Evolutionary conservation across 2,113 vertebrate genomes (phyloP), one percentile per base, ranked within the genome.

Genomic region (Cryptomyrus ogoouensis): DNA sequence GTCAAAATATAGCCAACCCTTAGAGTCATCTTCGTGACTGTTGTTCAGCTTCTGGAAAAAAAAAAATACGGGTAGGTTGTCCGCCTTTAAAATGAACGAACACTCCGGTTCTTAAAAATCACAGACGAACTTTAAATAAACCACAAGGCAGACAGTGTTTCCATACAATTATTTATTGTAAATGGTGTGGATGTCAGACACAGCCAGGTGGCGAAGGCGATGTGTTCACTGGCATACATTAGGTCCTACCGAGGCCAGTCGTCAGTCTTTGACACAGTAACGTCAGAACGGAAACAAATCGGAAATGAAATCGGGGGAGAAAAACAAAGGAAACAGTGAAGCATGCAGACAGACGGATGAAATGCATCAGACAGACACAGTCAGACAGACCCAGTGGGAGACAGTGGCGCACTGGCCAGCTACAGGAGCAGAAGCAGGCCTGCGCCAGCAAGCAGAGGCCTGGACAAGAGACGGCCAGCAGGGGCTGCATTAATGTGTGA

Each of bases 161-260:
- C 94, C 93, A 95, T 91, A 95, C 93, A 95, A 93, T 94, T 94
- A 94, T 98, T 98, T 97, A 98, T 97, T 99, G 96, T 96, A 98
- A 97, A 96, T 96, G 91, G 95, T 93, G 95, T 90, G 95, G 96
- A 97, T 95, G 94, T 94, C 95, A 96, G 92, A 95, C 94, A 95
- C 96, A 92, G 95, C 94, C 93, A 88, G 90, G 47, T 56, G 35
- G 88, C 52, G 53, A n/a, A 88, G 52, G 21, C 83, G 1, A 8
- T 2, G 35, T 3, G 7, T 74, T 88, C 42, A 27, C 35, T 74
- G 9, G 19, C 19, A 6, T 46, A 47, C 42, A 19, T 47, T 53
- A 44, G 39, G 1, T 52, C 6, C 2, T 24, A 12, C 8, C 19
- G 50, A 88, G n/a, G 35, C 56, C 89, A 49, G 56, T 80, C 93